These are phyloP conservation scores for Alosa sapidissima DNA, from an alignment of 2,797 vertebrate genomes.

Conservation along the genomic window DNA sequence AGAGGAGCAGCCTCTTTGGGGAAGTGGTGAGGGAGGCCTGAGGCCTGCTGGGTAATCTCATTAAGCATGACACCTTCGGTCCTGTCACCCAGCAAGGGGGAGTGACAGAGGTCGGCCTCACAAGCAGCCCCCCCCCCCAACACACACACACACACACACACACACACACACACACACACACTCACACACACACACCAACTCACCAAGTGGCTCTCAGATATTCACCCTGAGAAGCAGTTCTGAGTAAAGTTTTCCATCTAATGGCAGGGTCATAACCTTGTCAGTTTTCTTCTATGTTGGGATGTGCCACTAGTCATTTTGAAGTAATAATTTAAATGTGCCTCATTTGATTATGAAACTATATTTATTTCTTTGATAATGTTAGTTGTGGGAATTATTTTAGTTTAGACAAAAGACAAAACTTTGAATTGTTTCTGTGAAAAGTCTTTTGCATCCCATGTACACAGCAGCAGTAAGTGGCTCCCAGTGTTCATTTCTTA, in stretches of 20 bases:
- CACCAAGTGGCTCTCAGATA: background rate
- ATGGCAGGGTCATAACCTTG: background rate
- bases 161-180: background rate
- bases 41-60: constrained; percentile 80
- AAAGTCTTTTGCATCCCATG: background rate
- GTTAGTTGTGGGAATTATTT: background rate
- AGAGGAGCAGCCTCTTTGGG: background rate
- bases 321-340: background rate
- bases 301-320: background rate
- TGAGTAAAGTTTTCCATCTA: background rate
- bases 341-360: background rate
- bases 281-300: background rate
- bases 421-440: background rate
- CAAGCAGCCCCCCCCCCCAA: constrained; percentile 30
- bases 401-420: background rate
- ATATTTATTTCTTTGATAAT: background rate
- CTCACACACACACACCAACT: constrained; percentile 6
- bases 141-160: background rate
- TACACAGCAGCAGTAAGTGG: background rate
- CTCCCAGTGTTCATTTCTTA: too few species aligned
- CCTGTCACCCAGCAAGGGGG: constrained; percentile 51
- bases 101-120: constrained; percentile 51
- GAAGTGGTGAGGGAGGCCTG: constrained; percentile 54
- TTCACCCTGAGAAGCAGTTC: background rate
- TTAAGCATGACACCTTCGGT: constrained; percentile 78